Percentiles rank a stretch among this genome's conserved stretches.
These are phyloP conservation scores for Erannis defoliaria DNA, from an alignment of 2,888 invertebrate genomes.

Conservation along the genomic window DNA sequence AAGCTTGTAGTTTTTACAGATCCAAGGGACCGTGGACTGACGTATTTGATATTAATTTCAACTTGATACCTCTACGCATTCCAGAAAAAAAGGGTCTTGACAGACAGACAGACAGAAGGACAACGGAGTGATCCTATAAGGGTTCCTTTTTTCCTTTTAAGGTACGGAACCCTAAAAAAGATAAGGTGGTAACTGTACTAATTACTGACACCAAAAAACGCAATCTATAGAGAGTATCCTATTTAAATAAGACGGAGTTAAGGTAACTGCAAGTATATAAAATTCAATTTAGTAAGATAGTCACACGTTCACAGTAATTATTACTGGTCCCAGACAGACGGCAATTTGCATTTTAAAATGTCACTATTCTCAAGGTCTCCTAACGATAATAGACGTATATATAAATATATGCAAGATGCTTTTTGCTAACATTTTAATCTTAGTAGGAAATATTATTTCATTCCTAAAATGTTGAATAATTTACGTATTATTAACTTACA, in stretches of 20 bases:
- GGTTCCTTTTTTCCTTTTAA: too few relatives aligned
- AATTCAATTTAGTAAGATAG: constrained; percentile 16
- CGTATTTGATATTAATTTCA: too few relatives aligned
- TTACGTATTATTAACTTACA: neutral
- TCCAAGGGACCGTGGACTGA: too few relatives aligned
- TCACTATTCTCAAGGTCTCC: constrained; percentile 58
- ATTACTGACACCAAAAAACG: too few relatives aligned
- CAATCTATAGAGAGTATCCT: too few relatives aligned
- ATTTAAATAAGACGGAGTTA: neutral
- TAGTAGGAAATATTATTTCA: constrained; percentile 1
- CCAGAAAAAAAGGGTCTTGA: too few relatives aligned
- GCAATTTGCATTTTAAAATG: constrained; percentile 62
- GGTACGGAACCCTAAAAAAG: too few relatives aligned
- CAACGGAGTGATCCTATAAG: too few relatives aligned
- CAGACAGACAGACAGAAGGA: too few relatives aligned
- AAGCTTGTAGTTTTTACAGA: too few relatives aligned
- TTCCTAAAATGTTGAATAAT: neutral
- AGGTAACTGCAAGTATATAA: neutral
- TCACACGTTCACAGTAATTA: constrained; percentile 45
- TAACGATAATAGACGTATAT: constrained; percentile 43
- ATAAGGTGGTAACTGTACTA: too few relatives aligned
- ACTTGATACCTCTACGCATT: too few relatives aligned
- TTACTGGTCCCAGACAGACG: constrained; percentile 55
- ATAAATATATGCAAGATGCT: constrained; percentile 42
- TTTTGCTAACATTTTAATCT: constrained; percentile 31